phyloP scores from a whole-genome alignment of 2,888 invertebrate species.

The Scrobipalpa atriplicella region DNA sequence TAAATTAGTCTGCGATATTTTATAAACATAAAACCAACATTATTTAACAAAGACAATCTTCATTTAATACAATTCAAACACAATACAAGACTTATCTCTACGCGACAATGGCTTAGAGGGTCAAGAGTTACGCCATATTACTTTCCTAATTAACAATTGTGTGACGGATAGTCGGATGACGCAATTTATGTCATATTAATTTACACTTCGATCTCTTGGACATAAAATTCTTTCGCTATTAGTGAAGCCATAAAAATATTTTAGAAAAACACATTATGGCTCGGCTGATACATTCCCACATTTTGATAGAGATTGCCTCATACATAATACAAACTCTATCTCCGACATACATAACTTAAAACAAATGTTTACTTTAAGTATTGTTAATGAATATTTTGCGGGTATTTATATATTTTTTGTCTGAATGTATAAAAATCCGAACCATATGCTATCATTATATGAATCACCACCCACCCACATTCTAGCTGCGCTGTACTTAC shows the following conservation, averaged over 20 bases:
- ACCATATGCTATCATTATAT: background rate
- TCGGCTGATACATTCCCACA: conserved; percentile 8
- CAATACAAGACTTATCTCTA: background rate
- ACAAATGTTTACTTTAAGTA: background rate
- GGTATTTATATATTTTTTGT: too few relatives aligned
- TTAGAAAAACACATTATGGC: conserved; percentile 15
- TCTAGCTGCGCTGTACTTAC: conserved; percentile 20
- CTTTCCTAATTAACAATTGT: conserved; percentile 41
- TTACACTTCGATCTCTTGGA: conserved; percentile 37
- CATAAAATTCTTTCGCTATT: conserved; percentile 29
- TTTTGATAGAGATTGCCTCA: conserved; percentile 3
- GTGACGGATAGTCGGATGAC: conserved; percentile 31
- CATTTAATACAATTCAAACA: background rate
- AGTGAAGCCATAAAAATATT: conserved; percentile 32
- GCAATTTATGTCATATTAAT: conserved; percentile 39
- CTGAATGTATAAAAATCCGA: background rate
- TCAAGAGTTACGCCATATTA: conserved; percentile 26
- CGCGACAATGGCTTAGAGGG: background rate
- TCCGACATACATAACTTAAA: background rate
- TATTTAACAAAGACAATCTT: background rate
- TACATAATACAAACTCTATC: conserved; percentile 6
- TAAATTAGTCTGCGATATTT: too few relatives aligned
- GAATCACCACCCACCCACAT: conserved; percentile 23
- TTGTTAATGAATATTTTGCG: too few relatives aligned
- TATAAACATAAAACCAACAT: background rate